Evolutionary conservation across 2,888 invertebrate species (phyloP).

Genomic region (Drosophila dives): DNA sequence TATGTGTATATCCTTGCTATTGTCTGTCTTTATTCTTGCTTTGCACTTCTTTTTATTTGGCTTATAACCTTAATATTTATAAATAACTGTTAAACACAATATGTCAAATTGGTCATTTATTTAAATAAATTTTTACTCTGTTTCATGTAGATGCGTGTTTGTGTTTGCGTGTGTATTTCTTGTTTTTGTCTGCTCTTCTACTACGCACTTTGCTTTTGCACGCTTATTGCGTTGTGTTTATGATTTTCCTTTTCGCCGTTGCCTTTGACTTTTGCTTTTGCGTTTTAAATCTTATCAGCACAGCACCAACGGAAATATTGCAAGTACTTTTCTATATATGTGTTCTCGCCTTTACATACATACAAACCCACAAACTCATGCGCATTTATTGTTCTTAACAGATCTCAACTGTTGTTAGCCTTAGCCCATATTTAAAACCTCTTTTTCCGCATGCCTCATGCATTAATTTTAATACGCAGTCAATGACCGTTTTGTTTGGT

Average conservation of each 20-base stretch:
- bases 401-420: constrained; percentile 43
- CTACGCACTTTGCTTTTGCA: constrained; percentile 73
- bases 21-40: constrained; percentile 17
- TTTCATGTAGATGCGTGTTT: not conserved
- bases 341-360: constrained; percentile 12
- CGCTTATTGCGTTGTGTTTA: constrained; percentile 71
- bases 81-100: constrained; percentile 38
- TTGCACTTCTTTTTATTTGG: constrained; percentile 4
- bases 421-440: constrained; percentile 42
- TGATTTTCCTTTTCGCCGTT: constrained; percentile 59
- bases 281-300: constrained; percentile 78
- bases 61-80: constrained; percentile 2
- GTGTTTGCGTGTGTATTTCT: constrained; percentile 7
- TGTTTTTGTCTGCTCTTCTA: constrained; percentile 44
- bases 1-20: constrained; percentile 21
- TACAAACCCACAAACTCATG: not conserved
- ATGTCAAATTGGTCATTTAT: constrained; percentile 29
- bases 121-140: constrained; percentile 6
- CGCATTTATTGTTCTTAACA: constrained; percentile 20
- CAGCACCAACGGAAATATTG: constrained; percentile 50
- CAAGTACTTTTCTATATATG: constrained; percentile 20
- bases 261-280: constrained; percentile 76
- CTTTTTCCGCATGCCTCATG: constrained; percentile 36
- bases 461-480: constrained; percentile 62
- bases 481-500: constrained; percentile 50